Percentiles rank a stretch among this genome's conserved stretches.
phyloP scores from a whole-genome alignment of 2,113 vertebrate genomes.

The Speoplatyrhinus poulsoni region DNA sequence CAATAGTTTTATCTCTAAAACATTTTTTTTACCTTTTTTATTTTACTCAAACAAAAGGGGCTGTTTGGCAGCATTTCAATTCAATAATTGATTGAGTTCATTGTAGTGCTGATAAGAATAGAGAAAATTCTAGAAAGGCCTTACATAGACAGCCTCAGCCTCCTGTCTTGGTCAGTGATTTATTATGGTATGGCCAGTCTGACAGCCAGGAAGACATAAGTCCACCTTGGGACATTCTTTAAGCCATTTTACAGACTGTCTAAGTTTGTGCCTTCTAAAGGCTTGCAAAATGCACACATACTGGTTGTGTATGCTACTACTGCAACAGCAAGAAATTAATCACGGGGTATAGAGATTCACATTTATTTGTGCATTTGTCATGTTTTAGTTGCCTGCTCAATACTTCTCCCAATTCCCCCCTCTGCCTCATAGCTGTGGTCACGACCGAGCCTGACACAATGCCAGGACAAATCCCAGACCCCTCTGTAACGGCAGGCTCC shows the following conservation, averaged over 20 bases:
- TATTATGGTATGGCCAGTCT: slow-evolving; percentile 23
- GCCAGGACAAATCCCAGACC: slow-evolving; percentile 97
- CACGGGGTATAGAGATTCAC: background rate
- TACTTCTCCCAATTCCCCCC: slow-evolving; percentile 27
- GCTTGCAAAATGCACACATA: background rate
- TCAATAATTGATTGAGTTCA: background rate
- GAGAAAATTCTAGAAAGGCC: slow-evolving; percentile 27
- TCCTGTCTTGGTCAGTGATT: slow-evolving; percentile 37
- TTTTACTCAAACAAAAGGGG: background rate
- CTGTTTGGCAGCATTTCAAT: background rate
- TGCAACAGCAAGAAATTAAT: background rate
- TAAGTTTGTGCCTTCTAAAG: slow-evolving; percentile 7
- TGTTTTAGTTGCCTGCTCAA: slow-evolving; percentile 23
- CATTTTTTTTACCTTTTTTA: background rate
- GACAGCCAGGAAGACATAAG: slow-evolving; percentile 15
- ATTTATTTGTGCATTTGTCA: background rate
- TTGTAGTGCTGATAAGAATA: slow-evolving; percentile 21
- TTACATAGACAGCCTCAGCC: slow-evolving; percentile 34
- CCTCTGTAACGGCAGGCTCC: slow-evolving; percentile 88
- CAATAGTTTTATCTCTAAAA: background rate
- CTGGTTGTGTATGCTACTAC: background rate
- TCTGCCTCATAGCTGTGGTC: slow-evolving; percentile 71
- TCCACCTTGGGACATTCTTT: slow-evolving; percentile 28
- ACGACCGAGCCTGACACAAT: slow-evolving; percentile 84
- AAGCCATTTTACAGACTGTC: slow-evolving; percentile 6